Percentiles rank a stretch among this genome's conserved stretches.
These are phyloP conservation scores for Zapus hudsonius DNA, from an alignment of 2,113 vertebrate species.

Conservation along the genomic window DNA sequence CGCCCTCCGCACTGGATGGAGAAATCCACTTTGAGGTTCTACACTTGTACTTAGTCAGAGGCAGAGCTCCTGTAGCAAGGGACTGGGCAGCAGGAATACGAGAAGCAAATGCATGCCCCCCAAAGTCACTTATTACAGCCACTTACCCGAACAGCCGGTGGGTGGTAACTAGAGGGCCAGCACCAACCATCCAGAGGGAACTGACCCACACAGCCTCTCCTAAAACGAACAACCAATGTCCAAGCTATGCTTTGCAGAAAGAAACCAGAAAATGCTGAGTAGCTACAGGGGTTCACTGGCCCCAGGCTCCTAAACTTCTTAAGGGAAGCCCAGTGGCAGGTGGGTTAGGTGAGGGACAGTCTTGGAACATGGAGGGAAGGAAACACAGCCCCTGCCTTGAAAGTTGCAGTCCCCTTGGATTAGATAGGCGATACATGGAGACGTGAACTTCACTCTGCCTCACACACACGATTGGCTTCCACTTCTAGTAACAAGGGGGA, in stretches of 20 bases:
- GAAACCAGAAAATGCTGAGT: not conserved
- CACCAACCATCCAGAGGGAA: not conserved
- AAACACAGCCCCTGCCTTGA: not conserved
- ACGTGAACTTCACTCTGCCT: too few species aligned
- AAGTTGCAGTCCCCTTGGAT: too few species aligned
- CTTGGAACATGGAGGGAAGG: not conserved
- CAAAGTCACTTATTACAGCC: not conserved
- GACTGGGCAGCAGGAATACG: not conserved
- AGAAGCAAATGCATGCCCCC: not conserved
- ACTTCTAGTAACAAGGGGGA: not conserved
- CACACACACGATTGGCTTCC: fast-evolving
- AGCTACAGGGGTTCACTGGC: not conserved
- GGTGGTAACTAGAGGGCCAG: not conserved
- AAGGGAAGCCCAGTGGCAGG: not conserved
- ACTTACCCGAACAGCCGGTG: not conserved
- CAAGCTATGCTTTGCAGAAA: not conserved
- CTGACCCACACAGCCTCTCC: not conserved
- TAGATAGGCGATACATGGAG: not conserved
- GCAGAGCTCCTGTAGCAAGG: not conserved
- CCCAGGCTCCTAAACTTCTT: fast-evolving
- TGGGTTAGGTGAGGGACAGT: not conserved
- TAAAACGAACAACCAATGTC: not conserved
- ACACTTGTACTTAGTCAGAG: not conserved
- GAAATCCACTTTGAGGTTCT: not conserved
- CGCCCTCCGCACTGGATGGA: not conserved